phyloP scores from a whole-genome alignment of 64 coral and sea anemone species.

The Anthopleura sola region DNA sequence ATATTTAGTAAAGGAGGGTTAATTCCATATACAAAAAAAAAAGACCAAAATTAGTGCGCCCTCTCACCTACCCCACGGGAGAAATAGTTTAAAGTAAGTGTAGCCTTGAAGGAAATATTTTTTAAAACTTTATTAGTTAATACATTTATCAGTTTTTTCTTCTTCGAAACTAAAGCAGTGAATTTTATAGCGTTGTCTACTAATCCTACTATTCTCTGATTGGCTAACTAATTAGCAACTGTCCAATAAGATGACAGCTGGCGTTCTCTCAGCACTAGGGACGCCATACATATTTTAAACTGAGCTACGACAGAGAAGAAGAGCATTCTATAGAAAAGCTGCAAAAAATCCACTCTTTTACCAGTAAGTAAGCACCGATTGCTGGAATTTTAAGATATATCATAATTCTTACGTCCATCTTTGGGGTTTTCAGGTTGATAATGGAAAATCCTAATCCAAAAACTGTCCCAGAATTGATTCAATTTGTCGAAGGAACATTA shows the following conservation, averaged over 20 bases:
- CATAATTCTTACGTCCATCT: neutral
- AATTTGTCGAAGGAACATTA: conserved; percentile 82
- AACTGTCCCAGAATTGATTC: conserved; percentile 81
- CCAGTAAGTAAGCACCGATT: neutral
- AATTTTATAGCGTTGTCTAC: neutral
- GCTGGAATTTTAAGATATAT: neutral
- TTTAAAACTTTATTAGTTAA: neutral
- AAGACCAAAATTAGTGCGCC: too few relatives aligned
- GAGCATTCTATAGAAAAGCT: neutral
- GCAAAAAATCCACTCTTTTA: neutral
- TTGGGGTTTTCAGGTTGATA: neutral
- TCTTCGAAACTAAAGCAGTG: neutral
- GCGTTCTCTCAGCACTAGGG: conserved; percentile 10
- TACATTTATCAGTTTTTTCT: neutral
- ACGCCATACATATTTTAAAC: conserved; percentile 28
- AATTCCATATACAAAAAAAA: too few relatives aligned
- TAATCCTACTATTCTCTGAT: conserved; percentile 1
- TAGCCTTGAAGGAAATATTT: neutral
- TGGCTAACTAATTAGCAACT: conserved; percentile 14
- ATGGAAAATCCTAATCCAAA: conserved; percentile 78
- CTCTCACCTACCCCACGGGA: too few relatives aligned
- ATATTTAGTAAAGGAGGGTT: too few relatives aligned
- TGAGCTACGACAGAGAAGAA: neutral
- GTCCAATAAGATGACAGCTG: conserved; percentile 16
- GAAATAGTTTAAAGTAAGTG: neutral